Evolutionary conservation across 2,888 invertebrate species (phyloP), one percentile per base, ranked within the genome.

Genomic region (Tromatobia lineatoria): DNA sequence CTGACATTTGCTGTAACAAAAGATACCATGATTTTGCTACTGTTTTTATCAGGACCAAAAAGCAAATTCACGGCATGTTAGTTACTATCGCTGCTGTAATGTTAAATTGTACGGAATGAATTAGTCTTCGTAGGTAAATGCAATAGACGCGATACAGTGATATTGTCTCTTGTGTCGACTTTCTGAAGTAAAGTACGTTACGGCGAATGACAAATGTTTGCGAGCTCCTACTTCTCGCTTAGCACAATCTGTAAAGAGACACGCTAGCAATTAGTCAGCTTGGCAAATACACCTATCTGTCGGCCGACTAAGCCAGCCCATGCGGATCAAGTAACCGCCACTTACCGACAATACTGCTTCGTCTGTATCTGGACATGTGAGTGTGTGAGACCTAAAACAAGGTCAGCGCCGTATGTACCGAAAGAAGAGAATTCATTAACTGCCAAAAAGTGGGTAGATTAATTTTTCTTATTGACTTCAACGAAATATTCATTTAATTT

Each of bases 261-360:
- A 76, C 80, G 80, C 75, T 54, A 69, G n/a, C 75, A 76, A 81
- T 81, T 76, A 76, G 75, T 76, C 70, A 81, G 52, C 75, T 45
- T 15, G 70, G 54, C 75, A 76, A 81, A 67, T 70, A 61, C 75
- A 70, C 80, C 75, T 81, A 76, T 81, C 80, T 70, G 61, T 81
- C 52, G 34, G 52, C 69, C 52, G 42, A 64, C 52, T 64, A 47
- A 81, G 64, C 80, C 75, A 76, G 80, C 34, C 34, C 80, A 76
- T 38, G 80, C 42, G 80, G 70, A 81, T 81, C 80, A 20, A 76
- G 75, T 76, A 75, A 76, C 80, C 52, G 45, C 75, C 75, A 76
- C 70, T 81, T 59, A 70, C 70, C 20, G 34, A 25, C 11, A 59
- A 59, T 59, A 29, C 59, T 15, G 54, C 64, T 18, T 64, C 70